These are phyloP conservation scores for Hololepta plana DNA, from an alignment of 2,888 invertebrate genomes.

Conservation along the genomic window DNA sequence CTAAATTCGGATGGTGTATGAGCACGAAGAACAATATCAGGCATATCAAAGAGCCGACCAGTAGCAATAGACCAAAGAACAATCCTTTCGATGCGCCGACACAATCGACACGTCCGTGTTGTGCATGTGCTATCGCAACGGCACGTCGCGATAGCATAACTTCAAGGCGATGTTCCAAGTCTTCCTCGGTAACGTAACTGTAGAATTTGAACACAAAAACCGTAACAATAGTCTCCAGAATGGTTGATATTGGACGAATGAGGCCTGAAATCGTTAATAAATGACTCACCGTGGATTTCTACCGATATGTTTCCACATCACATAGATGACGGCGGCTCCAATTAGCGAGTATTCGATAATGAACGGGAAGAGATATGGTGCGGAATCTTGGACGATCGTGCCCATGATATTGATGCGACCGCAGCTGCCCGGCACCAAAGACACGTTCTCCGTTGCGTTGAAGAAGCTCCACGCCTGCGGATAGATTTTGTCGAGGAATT, in stretches of 20 bases:
- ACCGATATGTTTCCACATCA: slow-evolving; percentile 93
- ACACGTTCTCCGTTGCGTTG: slow-evolving; percentile 27
- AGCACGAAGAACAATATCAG: slow-evolving; percentile 91
- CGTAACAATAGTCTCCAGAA: neutral
- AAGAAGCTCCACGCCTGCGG: slow-evolving; percentile 18
- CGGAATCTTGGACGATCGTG: slow-evolving; percentile 78
- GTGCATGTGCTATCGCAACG: slow-evolving; percentile 68
- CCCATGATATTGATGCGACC: slow-evolving; percentile 82
- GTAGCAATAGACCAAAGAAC: slow-evolving; percentile 75
- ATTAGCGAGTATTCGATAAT: slow-evolving; percentile 92
- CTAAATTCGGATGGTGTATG: slow-evolving; percentile 67
- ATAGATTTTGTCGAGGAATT: slow-evolving; percentile 19
- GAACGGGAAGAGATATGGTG: slow-evolving; percentile 89
- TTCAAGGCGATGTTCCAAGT: slow-evolving; percentile 73
- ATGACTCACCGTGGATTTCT: slow-evolving; percentile 55
- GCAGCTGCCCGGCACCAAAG: slow-evolving; percentile 37
- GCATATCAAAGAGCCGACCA: slow-evolving; percentile 82
- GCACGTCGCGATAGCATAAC: slow-evolving; percentile 76
- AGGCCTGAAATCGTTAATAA: slow-evolving; percentile 2
- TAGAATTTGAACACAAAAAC: slow-evolving; percentile 7
- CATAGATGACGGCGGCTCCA: slow-evolving; percentile 86
- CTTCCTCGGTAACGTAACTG: slow-evolving; percentile 56
- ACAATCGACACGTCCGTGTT: slow-evolving; percentile 78
- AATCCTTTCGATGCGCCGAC: slow-evolving; percentile 87
- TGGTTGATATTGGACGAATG: neutral